Evolutionary conservation across 2,113 vertebrate species (phyloP).

Genomic region (Petrocephalus microphthalmus): DNA sequence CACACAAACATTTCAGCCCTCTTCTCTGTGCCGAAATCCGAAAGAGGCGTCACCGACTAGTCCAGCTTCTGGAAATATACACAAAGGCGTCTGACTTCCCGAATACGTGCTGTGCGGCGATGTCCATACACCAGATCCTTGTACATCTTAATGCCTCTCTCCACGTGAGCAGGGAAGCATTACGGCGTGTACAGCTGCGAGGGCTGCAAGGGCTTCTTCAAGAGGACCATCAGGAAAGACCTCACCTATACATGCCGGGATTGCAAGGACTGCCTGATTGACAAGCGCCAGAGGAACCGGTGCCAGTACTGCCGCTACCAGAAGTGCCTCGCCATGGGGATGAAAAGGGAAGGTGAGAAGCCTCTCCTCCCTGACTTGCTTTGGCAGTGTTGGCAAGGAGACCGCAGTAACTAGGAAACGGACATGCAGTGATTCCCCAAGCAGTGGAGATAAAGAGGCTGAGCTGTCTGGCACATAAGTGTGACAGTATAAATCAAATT

Average conservation of each 20-base stretch:
- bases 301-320: constrained; percentile 76
- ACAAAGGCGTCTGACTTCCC: neutral
- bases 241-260: constrained; percentile 72
- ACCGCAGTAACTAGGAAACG: neutral
- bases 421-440: neutral
- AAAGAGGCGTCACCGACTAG: neutral
- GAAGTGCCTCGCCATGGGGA: constrained; percentile 73
- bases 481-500: neutral
- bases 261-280: constrained; percentile 70
- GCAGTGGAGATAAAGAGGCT: neutral
- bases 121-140: neutral
- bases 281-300: constrained; percentile 72
- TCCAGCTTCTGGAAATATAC: neutral
- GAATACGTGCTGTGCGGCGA: neutral
- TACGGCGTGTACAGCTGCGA: constrained; percentile 75
- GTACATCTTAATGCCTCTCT: neutral
- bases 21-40: neutral
- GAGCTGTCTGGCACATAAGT: neutral
- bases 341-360: constrained; percentile 71
- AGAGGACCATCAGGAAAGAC: constrained; percentile 71
- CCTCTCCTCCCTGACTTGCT: neutral
- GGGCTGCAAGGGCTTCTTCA: constrained; percentile 74
- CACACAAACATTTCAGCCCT: neutral
- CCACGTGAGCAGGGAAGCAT: constrained; percentile 62
- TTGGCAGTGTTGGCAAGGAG: neutral